Percentiles rank a stretch among this genome's conserved stretches.
Evolutionary conservation across 2,113 vertebrate species (phyloP).

Genomic region (Speoplatyrhinus poulsoni): DNA sequence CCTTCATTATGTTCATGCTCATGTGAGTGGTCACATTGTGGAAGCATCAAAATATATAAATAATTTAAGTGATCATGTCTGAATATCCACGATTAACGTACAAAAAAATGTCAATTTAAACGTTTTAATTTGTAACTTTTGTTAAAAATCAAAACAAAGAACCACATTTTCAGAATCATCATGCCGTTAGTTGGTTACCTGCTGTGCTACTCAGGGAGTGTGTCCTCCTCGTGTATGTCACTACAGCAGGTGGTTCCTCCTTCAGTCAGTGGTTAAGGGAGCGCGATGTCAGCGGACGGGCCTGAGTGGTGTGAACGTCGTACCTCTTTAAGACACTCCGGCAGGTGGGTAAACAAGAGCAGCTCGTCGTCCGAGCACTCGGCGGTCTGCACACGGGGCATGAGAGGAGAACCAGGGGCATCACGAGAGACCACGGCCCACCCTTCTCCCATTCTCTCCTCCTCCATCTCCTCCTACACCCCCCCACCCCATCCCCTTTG

Average conservation of each 20-base stretch:
- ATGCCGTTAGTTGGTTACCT: constrained; percentile 32
- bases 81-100: too few species aligned
- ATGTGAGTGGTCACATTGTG: too few species aligned
- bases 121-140: too few species aligned
- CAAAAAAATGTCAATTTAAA: too few species aligned
- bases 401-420: constrained; percentile 78
- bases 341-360: not conserved
- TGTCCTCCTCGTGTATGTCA: constrained; percentile 1
- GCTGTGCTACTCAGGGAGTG: not conserved
- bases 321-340: constrained; percentile 12
- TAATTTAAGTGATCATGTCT: too few species aligned
- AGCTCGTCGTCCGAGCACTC: constrained; percentile 16
- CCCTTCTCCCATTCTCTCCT: constrained; percentile 67
- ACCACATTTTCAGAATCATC: not conserved
- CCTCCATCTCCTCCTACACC: constrained; percentile 63
- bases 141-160: too few species aligned
- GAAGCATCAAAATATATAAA: too few species aligned
- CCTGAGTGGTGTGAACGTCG: not conserved
- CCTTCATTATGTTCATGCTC: too few species aligned
- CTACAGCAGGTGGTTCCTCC: not conserved
- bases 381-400: constrained; percentile 64
- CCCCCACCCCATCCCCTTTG: constrained; percentile 52
- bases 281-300: not conserved
- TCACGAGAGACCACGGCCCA: constrained; percentile 69
- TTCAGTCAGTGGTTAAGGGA: not conserved